Evolutionary conservation across 2,888 invertebrate species (phyloP), one percentile per base, ranked within the genome.

Genomic region (Dione juno): DNA sequence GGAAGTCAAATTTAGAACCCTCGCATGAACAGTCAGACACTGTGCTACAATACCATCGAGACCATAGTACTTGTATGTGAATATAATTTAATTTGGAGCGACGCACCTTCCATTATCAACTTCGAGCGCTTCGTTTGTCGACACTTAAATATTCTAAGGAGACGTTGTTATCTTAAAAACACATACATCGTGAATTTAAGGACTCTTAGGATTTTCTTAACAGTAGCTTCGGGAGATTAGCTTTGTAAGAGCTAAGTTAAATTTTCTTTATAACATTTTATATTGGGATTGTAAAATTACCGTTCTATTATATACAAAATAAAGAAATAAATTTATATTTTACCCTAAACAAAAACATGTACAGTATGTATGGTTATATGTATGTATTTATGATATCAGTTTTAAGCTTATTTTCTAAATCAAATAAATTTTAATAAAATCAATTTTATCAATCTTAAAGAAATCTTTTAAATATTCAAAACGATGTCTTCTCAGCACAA

Each of bases 91-190:
- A 50, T 64, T 50, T 40, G 50, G 50, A 64, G 50, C 52, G 48
- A 50, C 37, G 35, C 16, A 50, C 37, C 19, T 64, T 64, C 50
- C 50, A 50, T 64, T 64, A 64, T 64, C 64, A 64, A 40, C 21
- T 67, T 50, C 48, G 54, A 57, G 61, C 40, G 19, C 64, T 64
- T 70, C 70, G 57, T 69, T 73, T 75, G 61, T 69, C 64, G 67
- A 66, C 61, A 48, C 71, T 69, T 69, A 64, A 65, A 73, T 69
- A 67, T 73, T 71, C 67, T 64, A 50, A 66, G 65, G 50, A 57
- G 64, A 69, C 69, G 66, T 69, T 73, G 73, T 75, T 76, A 74
- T 74, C 71, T 70, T 72, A 74, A 71, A 73, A 72, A 74, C 73
- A 73, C 70, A 73, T 69, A 67, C 67, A 63, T 58, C 40, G 72